phyloP scores from a whole-genome alignment of 2,113 vertebrate species.

The Otis tarda region DNA sequence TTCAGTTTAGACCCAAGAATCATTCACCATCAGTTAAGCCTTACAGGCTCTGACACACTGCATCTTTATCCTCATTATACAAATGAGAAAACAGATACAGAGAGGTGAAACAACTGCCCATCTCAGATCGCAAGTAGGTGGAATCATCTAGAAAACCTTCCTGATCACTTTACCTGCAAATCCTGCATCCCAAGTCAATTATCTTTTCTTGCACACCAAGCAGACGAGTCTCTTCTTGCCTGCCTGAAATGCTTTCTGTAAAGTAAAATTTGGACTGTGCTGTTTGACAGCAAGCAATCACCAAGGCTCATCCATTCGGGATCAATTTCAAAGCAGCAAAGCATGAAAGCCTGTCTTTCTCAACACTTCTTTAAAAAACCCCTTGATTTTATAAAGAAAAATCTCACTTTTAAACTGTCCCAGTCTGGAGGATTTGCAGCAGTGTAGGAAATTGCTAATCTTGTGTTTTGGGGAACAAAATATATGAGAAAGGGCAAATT shows the following conservation, averaged over 20 bases:
- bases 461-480: slow-evolving; percentile 20
- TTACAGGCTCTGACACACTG: neutral
- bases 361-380: neutral
- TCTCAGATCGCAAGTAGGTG: neutral
- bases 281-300: neutral
- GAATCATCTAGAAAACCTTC: neutral
- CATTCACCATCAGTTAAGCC: neutral
- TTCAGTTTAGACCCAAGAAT: neutral
- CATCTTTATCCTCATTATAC: neutral
- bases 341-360: neutral
- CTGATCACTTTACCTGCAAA: neutral
- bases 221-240: neutral
- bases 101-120: neutral
- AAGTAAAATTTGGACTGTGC: neutral
- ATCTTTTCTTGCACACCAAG: neutral
- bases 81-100: neutral
- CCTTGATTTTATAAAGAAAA: neutral
- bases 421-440: neutral
- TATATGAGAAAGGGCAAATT: slow-evolving; percentile 6
- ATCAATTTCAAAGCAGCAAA: neutral
- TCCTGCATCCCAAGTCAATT: neutral
- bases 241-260: neutral
- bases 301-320: neutral
- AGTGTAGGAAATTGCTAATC: neutral
- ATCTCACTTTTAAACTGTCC: neutral